These are phyloP conservation scores for Apocrypta bakeri DNA, from an alignment of 1,140 invertebrate genomes.

Conservation along the genomic window DNA sequence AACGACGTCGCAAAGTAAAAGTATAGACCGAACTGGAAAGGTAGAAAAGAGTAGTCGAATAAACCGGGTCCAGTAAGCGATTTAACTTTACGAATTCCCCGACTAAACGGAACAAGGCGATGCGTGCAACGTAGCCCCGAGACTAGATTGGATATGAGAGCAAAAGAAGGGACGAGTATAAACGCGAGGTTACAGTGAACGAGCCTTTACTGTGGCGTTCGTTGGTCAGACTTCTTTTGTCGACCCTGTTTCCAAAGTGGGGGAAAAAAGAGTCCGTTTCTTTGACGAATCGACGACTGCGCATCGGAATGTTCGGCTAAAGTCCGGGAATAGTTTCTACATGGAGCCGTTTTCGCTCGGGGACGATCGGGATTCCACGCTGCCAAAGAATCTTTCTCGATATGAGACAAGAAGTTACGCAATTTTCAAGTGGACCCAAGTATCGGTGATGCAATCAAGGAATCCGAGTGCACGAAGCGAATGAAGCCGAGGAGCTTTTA, in stretches of 20 bases:
- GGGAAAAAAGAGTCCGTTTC: not conserved
- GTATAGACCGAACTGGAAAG: not conserved
- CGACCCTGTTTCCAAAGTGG: not conserved
- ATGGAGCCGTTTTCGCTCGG: too few species aligned
- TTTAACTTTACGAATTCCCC: slow-evolving; percentile 13
- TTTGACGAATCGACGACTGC: not conserved
- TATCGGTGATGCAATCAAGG: not conserved
- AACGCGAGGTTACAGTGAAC: too few species aligned
- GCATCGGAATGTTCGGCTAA: not conserved
- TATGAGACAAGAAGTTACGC: not conserved
- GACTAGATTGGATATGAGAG: slow-evolving; percentile 53
- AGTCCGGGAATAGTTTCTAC: slow-evolving; percentile 7
- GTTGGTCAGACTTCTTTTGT: too few species aligned
- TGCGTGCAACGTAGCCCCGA: slow-evolving; percentile 59
- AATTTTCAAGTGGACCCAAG: not conserved
- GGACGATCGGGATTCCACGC: not conserved
- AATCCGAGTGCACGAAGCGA: slow-evolving; percentile 22
- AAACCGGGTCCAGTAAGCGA: slow-evolving; percentile 11
- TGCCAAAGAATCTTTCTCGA: not conserved
- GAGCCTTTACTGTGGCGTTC: too few species aligned
- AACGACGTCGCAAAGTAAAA: not conserved
- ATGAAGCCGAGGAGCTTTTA: slow-evolving; percentile 5
- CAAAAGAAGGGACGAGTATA: too few species aligned
- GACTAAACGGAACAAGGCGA: too few species aligned
- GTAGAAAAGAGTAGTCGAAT: not conserved